Base-by-base conservation (phyloP, 2,888 invertebrate species). In the Taenaris catops region DNA sequence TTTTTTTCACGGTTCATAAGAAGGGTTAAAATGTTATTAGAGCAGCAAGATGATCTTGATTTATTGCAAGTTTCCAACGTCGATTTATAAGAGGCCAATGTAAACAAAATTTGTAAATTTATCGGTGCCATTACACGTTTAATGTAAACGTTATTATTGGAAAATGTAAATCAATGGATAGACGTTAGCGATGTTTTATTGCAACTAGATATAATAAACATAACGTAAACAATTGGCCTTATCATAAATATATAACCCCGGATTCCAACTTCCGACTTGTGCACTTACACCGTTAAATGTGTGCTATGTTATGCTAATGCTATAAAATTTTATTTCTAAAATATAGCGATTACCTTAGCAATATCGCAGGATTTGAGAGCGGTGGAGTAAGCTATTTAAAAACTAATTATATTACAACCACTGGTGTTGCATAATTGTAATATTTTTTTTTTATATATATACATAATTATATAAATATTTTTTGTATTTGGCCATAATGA, bases 21-120 rank as follows among this genome's bases (percentile, higher is more conserved):
- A 31, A 23, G 31, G 23, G 9, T 23, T 23, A 23, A 31, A 23
- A 16, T 23, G 31, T 16, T n/a, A 9, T 10, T 31, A 23, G 21
- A 31, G 31, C 31, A 31, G 23, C 21, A 31, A 31, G 23, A 9
- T 31, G 31, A 31, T 31, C 31, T 31, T 31, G 31, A 31, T 31
- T 17, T 23, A 31, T 31, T 31, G 6, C 8, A 12, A 31, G 23
- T 31, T 31, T 31, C 16, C 21, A 23, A 23, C 21, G 16, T 31
- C 31, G 23, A 16, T 31, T 31, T 31, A 31, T 21, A 21, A 4
- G 23, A 16, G 16, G 28, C 28, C 31, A 31, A 17, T 16, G 23
- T 23, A 31, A 31, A 31, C 31, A 31, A 16, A 23, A 31, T 31
- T 31, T 31, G 31, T 31, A 23, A 31, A 31, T 31, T 31, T 31